Conservation (phyloP, 1,140 invertebrate genomes). For the Pseudomyrmex concolor region DNA sequence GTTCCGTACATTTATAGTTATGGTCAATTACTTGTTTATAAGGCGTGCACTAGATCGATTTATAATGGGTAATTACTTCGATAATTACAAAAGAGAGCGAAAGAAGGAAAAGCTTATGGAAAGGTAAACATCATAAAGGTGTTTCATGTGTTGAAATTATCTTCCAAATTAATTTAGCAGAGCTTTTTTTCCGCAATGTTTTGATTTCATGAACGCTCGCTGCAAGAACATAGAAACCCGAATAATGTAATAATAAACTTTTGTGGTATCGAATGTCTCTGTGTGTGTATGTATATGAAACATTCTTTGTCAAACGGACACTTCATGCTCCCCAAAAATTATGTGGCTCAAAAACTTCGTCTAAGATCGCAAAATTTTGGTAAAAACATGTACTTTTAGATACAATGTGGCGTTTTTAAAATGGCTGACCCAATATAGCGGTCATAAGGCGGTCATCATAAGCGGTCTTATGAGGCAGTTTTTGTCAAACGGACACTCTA, state of each 20-base stretch:
- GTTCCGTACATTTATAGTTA: slow-evolving; percentile 6
- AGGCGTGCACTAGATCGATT: background rate
- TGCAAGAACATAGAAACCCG: slow-evolving; percentile 4
- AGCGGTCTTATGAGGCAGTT: too few species aligned
- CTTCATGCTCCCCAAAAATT: too few species aligned
- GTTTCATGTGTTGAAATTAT: background rate
- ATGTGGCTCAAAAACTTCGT: too few species aligned
- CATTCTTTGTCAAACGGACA: too few species aligned
- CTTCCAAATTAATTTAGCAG: background rate
- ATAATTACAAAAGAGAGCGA: background rate
- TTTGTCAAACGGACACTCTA: too few species aligned
- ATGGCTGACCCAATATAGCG: too few species aligned
- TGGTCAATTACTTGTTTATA: slow-evolving; percentile 17
- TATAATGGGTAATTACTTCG: background rate
- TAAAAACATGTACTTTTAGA: too few species aligned
- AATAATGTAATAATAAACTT: slow-evolving; percentile 48
- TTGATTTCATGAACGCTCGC: slow-evolving; percentile 8
- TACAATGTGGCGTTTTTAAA: too few species aligned
- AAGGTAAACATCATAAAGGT: background rate
- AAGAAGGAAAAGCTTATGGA: background rate
- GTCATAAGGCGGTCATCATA: too few species aligned
- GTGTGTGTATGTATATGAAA: too few species aligned
- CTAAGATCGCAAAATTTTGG: too few species aligned
- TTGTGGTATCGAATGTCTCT: background rate
- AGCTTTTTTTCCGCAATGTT: background rate